Base-by-base conservation (phyloP, 2,888 invertebrate genomes). In the Orchestes rusci region DNA sequence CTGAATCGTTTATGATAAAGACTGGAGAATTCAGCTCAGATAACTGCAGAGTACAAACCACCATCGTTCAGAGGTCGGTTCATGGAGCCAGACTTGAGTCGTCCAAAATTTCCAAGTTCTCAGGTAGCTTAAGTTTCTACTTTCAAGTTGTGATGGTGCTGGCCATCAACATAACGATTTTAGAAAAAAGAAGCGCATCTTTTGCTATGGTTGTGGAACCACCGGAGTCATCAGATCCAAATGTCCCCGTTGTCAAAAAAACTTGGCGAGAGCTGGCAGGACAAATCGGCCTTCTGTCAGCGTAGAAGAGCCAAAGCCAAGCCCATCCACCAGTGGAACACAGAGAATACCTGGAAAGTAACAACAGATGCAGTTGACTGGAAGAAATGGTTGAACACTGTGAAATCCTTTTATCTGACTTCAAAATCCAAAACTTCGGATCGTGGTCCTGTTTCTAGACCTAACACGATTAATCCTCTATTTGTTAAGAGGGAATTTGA, bases 181-280 rank as follows among this genome's bases (percentile, higher is more conserved):
- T n/a, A n/a, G n/a, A n/a, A n/a, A n/a, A n/a, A n/a, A n/a, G n/a
- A n/a, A n/a, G n/a, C n/a, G n/a, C n/a, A 23, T 23, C 3, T 43
- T 43, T 43, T 43, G 43, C 17, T 27, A 16, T 29, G 43, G 30
- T 2, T 43, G 43, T 37, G 43, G 43, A 2, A 12, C 4, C 4
- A 13, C 23, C 17, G 31, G 20, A 17, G 30, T 38, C 15, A 16
- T 29, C 3, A 42, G 20, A 42, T 15, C n/a, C 5, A 36, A 31
- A 31, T 38, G 43, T 32, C 8, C 30, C 10, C 17, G 16, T 2
- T 43, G 43, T 38, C 10, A 23, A 38, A 38, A 38, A 39, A 43
- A 43, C 43, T 4, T 13, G 12, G 5, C 7, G 17, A 17, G 31
- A 13, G n/a, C 12, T 10, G 23, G 12, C 27, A 32, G 8, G 8